Evolutionary conservation across 2,113 vertebrate genomes (phyloP), one percentile per base, ranked within the genome.

Genomic region (Tetrao urogallus): DNA sequence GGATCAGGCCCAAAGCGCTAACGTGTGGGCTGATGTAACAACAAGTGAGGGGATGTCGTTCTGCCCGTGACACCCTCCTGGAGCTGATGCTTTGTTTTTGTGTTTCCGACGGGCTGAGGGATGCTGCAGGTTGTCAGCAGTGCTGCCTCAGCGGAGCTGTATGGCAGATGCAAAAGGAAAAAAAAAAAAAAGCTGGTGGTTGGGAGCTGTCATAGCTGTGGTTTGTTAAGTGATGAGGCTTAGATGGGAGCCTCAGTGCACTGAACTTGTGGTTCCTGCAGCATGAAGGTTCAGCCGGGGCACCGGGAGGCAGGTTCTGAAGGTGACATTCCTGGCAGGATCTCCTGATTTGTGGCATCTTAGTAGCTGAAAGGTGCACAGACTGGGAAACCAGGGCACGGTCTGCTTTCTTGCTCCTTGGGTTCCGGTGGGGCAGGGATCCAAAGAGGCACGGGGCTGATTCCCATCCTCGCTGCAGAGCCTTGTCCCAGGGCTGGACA

Each of bases 21-120:
- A 78, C 1, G 24, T 72, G 69, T 92, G 64, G 87, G 85, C 71
- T 93, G 93, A 82, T 91, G 76, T 90, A 96, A 93, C 83, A 97
- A 97, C 91, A 96, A 97, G 97, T 95, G 95, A 96, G 94, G 75
- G 89, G 73, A 34, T 95, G 86, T 89, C 93, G 74, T 95, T 92
- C 84, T 85, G 92, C 93, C 95, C 34, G 80, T 96, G 96, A 96
- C 95, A 97, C 96, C 93, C 95, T 94, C 95, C 97, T 78, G 96
- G 94, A 92, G 67, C 83, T 82, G 90, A 42, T 71, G 83, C 66
- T 67, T 96, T 90, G 81, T 93, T 88, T 90, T 86, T 72, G 57
- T 65, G 9, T 58, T 92, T 93, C 38, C 34, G 86, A 38, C 3
- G 38, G 79, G 94, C 75, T 95, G 93, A 94, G 92, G 85, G 65